Percentiles rank a stretch among this genome's conserved stretches.
These are phyloP conservation scores for Perca fluviatilis DNA, from an alignment of 2,113 vertebrate genomes.

Conservation along the genomic window DNA sequence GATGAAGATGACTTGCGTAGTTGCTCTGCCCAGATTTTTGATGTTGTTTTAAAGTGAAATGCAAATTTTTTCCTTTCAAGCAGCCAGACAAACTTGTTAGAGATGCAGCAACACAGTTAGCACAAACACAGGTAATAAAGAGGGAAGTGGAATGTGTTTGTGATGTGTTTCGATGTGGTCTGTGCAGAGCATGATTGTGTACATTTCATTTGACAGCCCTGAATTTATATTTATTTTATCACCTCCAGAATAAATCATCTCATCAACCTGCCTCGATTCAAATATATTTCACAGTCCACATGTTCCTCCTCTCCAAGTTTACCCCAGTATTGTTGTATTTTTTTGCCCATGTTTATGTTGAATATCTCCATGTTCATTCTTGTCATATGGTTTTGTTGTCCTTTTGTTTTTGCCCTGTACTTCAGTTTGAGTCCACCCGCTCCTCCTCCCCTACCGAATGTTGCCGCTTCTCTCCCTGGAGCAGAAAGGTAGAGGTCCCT, in stretches of 20 bases:
- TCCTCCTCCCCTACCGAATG: constrained; percentile 96
- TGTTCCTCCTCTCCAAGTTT: background rate
- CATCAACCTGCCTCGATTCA: background rate
- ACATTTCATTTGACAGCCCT: background rate
- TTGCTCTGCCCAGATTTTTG: background rate
- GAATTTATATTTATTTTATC: constrained; percentile 1
- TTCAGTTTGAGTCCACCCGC: constrained; percentile 94
- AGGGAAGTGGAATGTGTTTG: background rate
- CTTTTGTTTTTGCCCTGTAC: constrained; percentile 80
- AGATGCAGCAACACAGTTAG: constrained; percentile 65
- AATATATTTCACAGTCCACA: background rate
- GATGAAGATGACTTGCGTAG: background rate
- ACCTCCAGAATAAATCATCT: background rate
- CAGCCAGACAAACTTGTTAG: constrained; percentile 64
- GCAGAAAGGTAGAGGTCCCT: constrained; percentile 94
- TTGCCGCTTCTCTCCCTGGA: constrained; percentile 98
- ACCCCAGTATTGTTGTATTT: constrained; percentile 34
- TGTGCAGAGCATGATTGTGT: constrained; percentile 19
- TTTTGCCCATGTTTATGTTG: constrained; percentile 50
- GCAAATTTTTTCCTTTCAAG: constrained; percentile 32
- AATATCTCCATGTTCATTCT: constrained; percentile 42
- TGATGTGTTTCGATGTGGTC: background rate
- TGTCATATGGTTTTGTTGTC: constrained; percentile 44
- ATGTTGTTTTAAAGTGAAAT: constrained; percentile 6
- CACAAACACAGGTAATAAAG: constrained; percentile 67